These are phyloP conservation scores for Meandrina meandrites DNA, from an alignment of 92 coral and sea anemone species.

Conservation along the genomic window DNA sequence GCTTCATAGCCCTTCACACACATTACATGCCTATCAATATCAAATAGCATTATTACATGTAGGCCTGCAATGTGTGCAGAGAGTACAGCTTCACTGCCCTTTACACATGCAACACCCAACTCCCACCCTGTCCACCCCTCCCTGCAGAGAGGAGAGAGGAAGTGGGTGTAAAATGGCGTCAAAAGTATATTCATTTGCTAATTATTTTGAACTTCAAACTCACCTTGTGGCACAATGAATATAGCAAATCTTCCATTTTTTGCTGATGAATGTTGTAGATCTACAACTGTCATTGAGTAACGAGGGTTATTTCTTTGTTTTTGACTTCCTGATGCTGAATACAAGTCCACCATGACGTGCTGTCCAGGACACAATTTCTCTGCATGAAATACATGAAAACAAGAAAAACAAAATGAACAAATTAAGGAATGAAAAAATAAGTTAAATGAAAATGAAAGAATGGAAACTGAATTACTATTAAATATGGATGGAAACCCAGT, in stretches of 20 bases:
- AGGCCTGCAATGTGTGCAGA: too few species aligned
- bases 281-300: constrained; percentile 72
- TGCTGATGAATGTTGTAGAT: constrained; percentile 51
- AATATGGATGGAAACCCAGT: too few species aligned
- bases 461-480: too few species aligned
- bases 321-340: constrained; percentile 18
- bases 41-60: too few species aligned
- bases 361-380: constrained; percentile 48
- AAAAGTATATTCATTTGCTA: background rate
- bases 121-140: too few species aligned
- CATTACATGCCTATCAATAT: background rate
- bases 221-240: constrained; percentile 97
- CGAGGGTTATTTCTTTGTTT: constrained; percentile 71
- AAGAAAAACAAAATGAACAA: background rate
- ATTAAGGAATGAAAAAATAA: background rate
- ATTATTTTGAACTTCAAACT: background rate
- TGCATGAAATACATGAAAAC: background rate
- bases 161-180: background rate
- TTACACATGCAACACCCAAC: too few species aligned
- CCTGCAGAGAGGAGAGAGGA: too few species aligned
- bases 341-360: constrained; percentile 23
- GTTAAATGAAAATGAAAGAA: background rate
- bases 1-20: background rate
- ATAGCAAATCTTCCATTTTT: constrained; percentile 88
- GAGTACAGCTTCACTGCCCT: too few species aligned